Evolutionary conservation across 2,888 invertebrate genomes (phyloP).

Genomic region (Ctenicera cuprea): DNA sequence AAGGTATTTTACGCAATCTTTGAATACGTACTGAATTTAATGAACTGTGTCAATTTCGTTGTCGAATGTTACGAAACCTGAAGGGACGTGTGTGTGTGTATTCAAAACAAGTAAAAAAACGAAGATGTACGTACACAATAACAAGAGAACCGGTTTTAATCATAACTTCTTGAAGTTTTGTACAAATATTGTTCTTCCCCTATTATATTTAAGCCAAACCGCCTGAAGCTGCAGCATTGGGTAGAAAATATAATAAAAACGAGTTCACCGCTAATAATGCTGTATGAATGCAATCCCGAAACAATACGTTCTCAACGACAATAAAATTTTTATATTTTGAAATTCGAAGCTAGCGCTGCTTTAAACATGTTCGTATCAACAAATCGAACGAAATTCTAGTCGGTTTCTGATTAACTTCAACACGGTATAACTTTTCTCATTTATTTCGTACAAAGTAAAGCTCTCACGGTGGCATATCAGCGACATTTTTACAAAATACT

Average conservation of each 20-base stretch:
- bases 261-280: slow-evolving; percentile 18
- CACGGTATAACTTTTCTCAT: slow-evolving; percentile 15
- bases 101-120: neutral
- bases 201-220: slow-evolving; percentile 29
- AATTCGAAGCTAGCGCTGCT: neutral
- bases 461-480: slow-evolving; percentile 10
- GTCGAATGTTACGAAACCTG: too few relatives aligned
- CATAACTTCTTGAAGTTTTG: slow-evolving; percentile 34
- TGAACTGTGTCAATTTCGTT: too few relatives aligned
- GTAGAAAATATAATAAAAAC: slow-evolving; percentile 29
- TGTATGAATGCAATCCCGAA: slow-evolving; percentile 22
- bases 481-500: slow-evolving; percentile 31
- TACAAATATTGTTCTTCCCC: slow-evolving; percentile 33
- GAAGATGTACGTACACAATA: slow-evolving; percentile 19
- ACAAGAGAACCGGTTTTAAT: slow-evolving; percentile 25
- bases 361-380: neutral
- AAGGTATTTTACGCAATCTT: too few relatives aligned
- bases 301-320: slow-evolving; percentile 5
- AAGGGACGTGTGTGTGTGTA: too few relatives aligned
- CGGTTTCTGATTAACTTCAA: slow-evolving; percentile 5
- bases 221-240: slow-evolving; percentile 15
- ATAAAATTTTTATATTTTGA: neutral
- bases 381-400: neutral
- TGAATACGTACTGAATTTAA: too few relatives aligned
- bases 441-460: slow-evolving; percentile 14